Evolutionary conservation across 1,140 invertebrate genomes (phyloP), one percentile per base, ranked within the genome.

Genomic region (Drosophila micromelanica): DNA sequence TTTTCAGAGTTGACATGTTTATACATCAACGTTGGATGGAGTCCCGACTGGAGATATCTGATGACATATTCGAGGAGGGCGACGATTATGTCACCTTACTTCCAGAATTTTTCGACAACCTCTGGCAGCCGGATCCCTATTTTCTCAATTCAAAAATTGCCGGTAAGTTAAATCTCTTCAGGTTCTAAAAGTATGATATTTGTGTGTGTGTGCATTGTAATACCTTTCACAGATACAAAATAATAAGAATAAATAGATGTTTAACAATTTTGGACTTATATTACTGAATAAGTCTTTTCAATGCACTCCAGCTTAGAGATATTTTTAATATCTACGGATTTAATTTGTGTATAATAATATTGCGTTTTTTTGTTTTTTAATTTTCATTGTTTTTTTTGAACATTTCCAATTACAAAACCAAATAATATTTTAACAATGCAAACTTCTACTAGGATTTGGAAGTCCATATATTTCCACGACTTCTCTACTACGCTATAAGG

Each of bases 51-150:
- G 93, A 95, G 77, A 93, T 96, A 63, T 94, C 96, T 0, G 93
- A 95, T 46, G 94, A 96, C 68, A 95, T 96, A 62, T 96, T 96
- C 72, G 95, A 96, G 80, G 94, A 96, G 76, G 95, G 94, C 3
- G 96, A 96, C 64, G 95, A 96, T 77, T 96, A 95, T 64, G 94
- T 97, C 0, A 96, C 96, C 11, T 90, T 97, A 32, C 96, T 96
- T 15, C 94, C 95, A 12, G 95, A 96, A 90, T 95, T 96, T 91
- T 96, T 96, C 79, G 95, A 97, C 76, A 95, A 95, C 79, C 93
- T 97, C 3, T 97, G 96, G 96, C 96, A 97, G 87, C 96, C 96
- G 0, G 96, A 97, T 92, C 95, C 96, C 6, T 97, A 97, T 90
- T 97, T 97, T 92, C 92, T 96, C 3, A 97, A 97, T 92, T 96